A percentile compares a stretch with the other conserved stretches of the same genome.
Evolutionary conservation across 2,888 invertebrate species (phyloP).

Genomic region (Ornithoptera alexandrae): DNA sequence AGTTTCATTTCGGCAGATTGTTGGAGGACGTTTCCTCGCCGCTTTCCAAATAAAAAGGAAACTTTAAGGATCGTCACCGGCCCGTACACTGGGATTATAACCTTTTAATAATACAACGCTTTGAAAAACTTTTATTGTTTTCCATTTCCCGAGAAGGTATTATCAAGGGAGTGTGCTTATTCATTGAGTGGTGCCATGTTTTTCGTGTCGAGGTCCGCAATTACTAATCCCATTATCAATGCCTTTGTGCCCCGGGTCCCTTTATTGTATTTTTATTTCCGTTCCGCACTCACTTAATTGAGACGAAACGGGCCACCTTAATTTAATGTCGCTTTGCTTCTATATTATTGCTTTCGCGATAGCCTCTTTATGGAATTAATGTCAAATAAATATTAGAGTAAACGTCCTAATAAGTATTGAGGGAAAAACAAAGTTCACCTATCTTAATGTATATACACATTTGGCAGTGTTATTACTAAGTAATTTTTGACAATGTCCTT

Average conservation of each 20-base stretch:
- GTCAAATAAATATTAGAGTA: constrained; percentile 28
- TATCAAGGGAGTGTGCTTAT: constrained; percentile 64
- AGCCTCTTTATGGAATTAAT: constrained; percentile 34
- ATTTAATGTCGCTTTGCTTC: constrained; percentile 60
- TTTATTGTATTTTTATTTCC: constrained; percentile 59
- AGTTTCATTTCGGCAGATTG: constrained; percentile 8
- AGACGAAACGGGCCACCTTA: constrained; percentile 60
- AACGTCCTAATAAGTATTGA: constrained; percentile 19
- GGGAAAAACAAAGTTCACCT: background rate
- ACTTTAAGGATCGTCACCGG: constrained; percentile 6
- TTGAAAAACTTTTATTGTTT: constrained; percentile 71
- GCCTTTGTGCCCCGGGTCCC: constrained; percentile 50
- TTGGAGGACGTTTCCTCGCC: background rate
- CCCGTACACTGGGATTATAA: constrained; percentile 61
- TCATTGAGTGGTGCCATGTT: constrained; percentile 62
- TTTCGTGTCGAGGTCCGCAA: constrained; percentile 53
- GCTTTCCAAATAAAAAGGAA: constrained; percentile 11
- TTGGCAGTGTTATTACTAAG: background rate
- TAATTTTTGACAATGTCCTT: background rate
- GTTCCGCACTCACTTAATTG: constrained; percentile 59
- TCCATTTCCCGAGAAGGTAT: constrained; percentile 52
- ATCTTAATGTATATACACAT: background rate
- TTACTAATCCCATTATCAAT: constrained; percentile 67
- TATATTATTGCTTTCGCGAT: constrained; percentile 56
- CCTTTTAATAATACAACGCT: constrained; percentile 71